These are phyloP conservation scores for Lagopus muta DNA, from an alignment of 2,113 vertebrate genomes.

Conservation along the genomic window DNA sequence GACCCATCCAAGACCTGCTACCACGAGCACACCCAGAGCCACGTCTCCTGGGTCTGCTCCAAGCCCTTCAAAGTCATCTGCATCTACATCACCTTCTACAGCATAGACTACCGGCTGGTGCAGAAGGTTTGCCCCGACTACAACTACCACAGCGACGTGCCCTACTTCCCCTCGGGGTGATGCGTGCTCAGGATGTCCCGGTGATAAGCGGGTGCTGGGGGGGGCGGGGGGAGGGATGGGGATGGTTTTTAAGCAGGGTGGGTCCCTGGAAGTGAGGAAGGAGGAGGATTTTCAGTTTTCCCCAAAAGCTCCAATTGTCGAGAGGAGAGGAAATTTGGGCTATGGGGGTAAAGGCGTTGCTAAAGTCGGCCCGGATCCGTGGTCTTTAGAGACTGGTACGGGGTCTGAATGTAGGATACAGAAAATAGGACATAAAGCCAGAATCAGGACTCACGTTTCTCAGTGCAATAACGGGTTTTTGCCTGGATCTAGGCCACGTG, in stretches of 20 bases:
- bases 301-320: background rate
- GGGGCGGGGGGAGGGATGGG: background rate
- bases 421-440: background rate
- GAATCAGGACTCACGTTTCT: background rate
- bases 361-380: background rate
- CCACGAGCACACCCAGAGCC: conserved; percentile 94
- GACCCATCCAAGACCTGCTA: conserved; percentile 96
- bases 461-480: background rate
- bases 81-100: conserved; percentile 98
- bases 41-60: conserved; percentile 96
- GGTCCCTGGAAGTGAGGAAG: background rate
- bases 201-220: background rate
- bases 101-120: conserved; percentile 95
- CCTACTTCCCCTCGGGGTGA: conserved; percentile 94
- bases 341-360: fast-evolving
- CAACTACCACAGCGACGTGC: conserved; percentile 91
- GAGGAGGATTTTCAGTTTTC: background rate
- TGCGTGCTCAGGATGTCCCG: background rate
- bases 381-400: background rate
- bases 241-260: background rate
- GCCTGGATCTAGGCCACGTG: background rate
- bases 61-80: conserved; percentile 97
- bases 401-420: background rate
- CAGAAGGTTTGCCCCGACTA: conserved; percentile 98
- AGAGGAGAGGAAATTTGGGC: background rate